Conservation (phyloP, 2,888 invertebrate species). For the Phymatocera aterrima region DNA sequence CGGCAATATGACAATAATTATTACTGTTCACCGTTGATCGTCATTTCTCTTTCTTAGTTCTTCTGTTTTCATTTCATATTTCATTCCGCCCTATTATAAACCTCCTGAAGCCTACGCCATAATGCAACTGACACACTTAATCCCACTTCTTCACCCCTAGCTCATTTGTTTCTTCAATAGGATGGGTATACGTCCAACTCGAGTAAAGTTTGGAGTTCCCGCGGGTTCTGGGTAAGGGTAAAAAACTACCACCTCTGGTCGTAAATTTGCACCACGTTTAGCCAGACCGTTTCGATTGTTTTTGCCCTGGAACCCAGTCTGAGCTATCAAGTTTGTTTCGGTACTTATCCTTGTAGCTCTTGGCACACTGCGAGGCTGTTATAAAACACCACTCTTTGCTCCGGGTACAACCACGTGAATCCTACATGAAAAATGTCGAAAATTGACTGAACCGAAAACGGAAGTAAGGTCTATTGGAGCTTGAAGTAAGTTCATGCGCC, state of each 20-base stretch:
- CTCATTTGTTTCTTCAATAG: conserved; percentile 39
- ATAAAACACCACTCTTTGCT: background rate
- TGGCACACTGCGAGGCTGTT: background rate
- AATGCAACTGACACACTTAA: conserved; percentile 9
- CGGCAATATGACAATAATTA: background rate
- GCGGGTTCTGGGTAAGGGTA: conserved; percentile 16
- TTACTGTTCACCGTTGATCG: background rate
- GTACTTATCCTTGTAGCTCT: background rate
- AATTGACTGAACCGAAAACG: conserved; percentile 45
- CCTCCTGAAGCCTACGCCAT: background rate
- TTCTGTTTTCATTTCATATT: background rate
- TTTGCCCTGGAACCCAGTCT: conserved; percentile 1
- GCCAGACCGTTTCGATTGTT: conserved; percentile 27
- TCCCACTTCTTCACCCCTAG: background rate
- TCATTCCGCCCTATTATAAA: background rate
- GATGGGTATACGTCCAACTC: background rate
- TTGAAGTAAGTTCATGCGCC: conserved; percentile 60
- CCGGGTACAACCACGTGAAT: background rate
- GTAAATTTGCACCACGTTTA: conserved; percentile 39
- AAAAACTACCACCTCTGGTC: conserved; percentile 9
- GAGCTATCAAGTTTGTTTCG: conserved; percentile 30
- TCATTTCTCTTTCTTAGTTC: background rate
- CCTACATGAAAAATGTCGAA: conserved; percentile 13
- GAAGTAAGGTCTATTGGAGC: conserved; percentile 64
- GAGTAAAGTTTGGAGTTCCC: conserved; percentile 17